A percentile compares a stretch with the other conserved stretches of the same genome.
Conservation (phyloP, 2,113 vertebrate genomes). For the Silurus meridionalis region DNA sequence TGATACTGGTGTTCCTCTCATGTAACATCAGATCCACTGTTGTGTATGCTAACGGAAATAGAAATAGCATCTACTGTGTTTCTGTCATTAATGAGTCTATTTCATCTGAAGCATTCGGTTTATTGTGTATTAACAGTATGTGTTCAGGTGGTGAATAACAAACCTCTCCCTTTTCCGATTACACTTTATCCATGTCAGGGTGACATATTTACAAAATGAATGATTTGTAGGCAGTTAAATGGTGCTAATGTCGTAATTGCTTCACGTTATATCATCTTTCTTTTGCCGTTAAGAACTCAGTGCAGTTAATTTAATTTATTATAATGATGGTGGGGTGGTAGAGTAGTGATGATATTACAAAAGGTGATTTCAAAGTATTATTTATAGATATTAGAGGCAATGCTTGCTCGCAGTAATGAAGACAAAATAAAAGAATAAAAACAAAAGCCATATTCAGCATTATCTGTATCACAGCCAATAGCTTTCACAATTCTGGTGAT, state of each 20-base stretch:
- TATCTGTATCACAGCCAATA: background rate
- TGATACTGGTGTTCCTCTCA: too few species aligned
- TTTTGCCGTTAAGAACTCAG: background rate
- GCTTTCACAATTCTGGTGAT: background rate
- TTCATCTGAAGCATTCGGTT: background rate
- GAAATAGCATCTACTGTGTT: background rate
- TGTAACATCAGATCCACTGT: background rate
- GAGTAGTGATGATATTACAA: background rate
- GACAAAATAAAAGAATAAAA: constrained; percentile 14
- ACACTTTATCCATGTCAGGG: too few species aligned
- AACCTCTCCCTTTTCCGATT: background rate
- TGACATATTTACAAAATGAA: background rate
- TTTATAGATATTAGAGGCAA: constrained; percentile 13
- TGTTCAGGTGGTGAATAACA: constrained; percentile 9
- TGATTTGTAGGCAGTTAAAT: constrained; percentile 6
- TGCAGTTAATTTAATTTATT: background rate
- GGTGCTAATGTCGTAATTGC: constrained; percentile 1
- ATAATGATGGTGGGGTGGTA: background rate
- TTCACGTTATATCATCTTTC: background rate
- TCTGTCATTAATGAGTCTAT: constrained; percentile 19
- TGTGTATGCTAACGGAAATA: background rate
- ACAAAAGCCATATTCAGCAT: background rate
- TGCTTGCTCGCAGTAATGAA: constrained; percentile 11
- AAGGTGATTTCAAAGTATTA: constrained; percentile 12
- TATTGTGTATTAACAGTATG: background rate